Evolutionary conservation across 1,140 invertebrate genomes (phyloP), one percentile per base, ranked within the genome.

Genomic region (Spodoptera litura): DNA sequence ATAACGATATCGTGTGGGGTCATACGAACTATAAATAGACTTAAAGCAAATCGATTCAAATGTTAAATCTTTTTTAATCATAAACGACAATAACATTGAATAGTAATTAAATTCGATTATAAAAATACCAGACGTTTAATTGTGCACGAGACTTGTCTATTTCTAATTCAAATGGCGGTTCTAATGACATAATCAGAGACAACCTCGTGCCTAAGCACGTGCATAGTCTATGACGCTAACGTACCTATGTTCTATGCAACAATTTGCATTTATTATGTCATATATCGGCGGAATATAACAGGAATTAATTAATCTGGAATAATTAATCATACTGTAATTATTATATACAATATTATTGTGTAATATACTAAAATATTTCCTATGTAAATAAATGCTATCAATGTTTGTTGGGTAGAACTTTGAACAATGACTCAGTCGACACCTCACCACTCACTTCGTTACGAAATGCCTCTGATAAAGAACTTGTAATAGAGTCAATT

Each of bases 311-410:
- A 9, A 13, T 53, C 8, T 15, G 44, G 49, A 59, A 31, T 44
- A 8, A 44, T 44, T 44, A 31, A 13, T 68, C 11, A 62, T 53
- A 11, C 11, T 35, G 12, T 64, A 64, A 64, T 64, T 64, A n/a
- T 6, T 31, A 31, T 31, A 31, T 31, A 15, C 10, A 4, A 35
- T 72, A 27, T n/a, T 74, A 44, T 81, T 89, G 75, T 85, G 83
- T 82, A 86, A 85, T 66, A 68, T 12, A 27, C 35, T 44, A 51
- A 76, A 80, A 77, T 82, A 82, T 79, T 55, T 61, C 53, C 71
- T 70, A 75, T 78, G 76, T 82, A 80, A 82, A 82, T 72, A 84
- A 80, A 61, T 49, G 64, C 56, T 87, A 87, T 85, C 86, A 83
- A 49, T 80, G 61, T 84, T 83, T 83, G 68, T 77, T 52, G 76